Evolutionary conservation across 2,888 invertebrate genomes (phyloP).

Genomic region (Cephonodes hylas): DNA sequence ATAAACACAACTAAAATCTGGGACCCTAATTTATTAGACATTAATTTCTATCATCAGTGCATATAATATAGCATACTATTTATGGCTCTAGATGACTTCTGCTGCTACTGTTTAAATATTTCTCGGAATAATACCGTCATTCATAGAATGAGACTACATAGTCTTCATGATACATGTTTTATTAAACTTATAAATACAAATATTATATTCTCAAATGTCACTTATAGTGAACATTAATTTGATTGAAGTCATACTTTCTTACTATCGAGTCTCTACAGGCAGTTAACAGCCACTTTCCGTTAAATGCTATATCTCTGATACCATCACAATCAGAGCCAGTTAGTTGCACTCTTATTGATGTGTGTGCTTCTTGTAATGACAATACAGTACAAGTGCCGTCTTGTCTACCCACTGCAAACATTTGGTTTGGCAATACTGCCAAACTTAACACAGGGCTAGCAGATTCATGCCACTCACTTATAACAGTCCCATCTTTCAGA

Average conservation of each 20-base stretch:
- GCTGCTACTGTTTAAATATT: too few relatives aligned
- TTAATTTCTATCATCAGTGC: too few relatives aligned
- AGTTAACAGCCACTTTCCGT: slow-evolving; percentile 82
- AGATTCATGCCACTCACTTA: slow-evolving; percentile 75
- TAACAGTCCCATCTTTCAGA: slow-evolving; percentile 48
- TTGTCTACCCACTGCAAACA: slow-evolving; percentile 81
- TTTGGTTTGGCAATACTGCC: slow-evolving; percentile 64
- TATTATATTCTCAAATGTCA: slow-evolving; percentile 32
- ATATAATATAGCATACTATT: too few relatives aligned
- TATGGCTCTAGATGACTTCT: too few relatives aligned
- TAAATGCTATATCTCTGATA: slow-evolving; percentile 82
- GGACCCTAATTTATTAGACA: too few relatives aligned
- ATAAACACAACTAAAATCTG: too few relatives aligned
- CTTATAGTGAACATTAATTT: slow-evolving; percentile 72
- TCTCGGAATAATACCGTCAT: too few relatives aligned
- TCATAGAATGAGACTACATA: neutral
- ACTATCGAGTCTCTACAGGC: slow-evolving; percentile 83
- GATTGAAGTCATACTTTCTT: slow-evolving; percentile 82
- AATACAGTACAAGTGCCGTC: slow-evolving; percentile 83
- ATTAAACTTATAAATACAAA: slow-evolving; percentile 12
- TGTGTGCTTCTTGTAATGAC: slow-evolving; percentile 60
- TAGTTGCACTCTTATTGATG: slow-evolving; percentile 71
- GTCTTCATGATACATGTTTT: neutral
- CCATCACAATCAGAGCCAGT: slow-evolving; percentile 87
- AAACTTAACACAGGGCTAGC: slow-evolving; percentile 81